These are phyloP conservation scores for Hemichromis elongatus DNA, from an alignment of 2,113 vertebrate genomes.

Conservation along the genomic window DNA sequence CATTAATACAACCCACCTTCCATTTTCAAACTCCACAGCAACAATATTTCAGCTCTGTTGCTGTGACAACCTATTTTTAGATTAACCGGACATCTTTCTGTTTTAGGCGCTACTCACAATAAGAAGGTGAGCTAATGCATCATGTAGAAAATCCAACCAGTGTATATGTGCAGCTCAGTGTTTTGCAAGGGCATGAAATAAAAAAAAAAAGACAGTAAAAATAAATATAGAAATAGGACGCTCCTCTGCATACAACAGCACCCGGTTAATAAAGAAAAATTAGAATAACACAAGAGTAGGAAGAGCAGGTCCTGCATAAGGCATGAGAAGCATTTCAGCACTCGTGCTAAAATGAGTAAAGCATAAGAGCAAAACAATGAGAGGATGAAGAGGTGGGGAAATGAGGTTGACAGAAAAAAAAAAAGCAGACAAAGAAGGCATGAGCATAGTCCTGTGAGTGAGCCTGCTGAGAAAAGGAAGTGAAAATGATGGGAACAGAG, in stretches of 20 bases:
- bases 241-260: not conserved
- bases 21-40: conserved; percentile 54
- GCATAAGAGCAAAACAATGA: not conserved
- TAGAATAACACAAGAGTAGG: not conserved
- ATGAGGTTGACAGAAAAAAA: not conserved
- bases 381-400: not conserved
- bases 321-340: not conserved
- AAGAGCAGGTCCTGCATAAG: not conserved
- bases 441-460: not conserved
- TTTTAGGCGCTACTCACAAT: conserved; percentile 25
- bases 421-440: not conserved
- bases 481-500: not conserved
- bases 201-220: not conserved
- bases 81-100: conserved; percentile 29
- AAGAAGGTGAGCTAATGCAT: conserved; percentile 10
- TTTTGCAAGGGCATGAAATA: not conserved
- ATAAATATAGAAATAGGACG: not conserved
- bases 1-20: conserved; percentile 23
- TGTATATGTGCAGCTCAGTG: not conserved
- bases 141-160: not conserved
- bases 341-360: not conserved
- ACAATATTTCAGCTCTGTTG: conserved; percentile 62
- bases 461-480: not conserved
- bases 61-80: conserved; percentile 73
- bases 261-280: not conserved